Conservation (phyloP, 2,797 vertebrate genomes). For the Ambastaia sidthimunki region DNA sequence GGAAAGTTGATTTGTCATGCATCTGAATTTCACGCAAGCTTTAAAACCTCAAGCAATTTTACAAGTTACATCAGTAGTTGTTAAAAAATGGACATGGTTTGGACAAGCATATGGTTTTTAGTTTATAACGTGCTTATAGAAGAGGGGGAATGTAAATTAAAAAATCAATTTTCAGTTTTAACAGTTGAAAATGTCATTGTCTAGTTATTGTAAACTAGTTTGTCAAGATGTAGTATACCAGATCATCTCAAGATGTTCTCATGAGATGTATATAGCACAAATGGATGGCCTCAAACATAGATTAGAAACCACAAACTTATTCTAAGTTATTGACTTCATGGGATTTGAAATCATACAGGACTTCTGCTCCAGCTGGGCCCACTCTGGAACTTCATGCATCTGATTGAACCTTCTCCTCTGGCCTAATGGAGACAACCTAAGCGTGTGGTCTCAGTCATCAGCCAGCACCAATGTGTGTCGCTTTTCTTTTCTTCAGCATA, state of each 20-base stretch:
- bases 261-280: too few species aligned
- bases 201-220: too few species aligned
- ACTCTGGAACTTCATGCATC: neutral
- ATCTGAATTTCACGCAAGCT: slow-evolving; percentile 2
- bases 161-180: too few species aligned
- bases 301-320: neutral
- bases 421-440: slow-evolving; percentile 23
- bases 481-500: slow-evolving; percentile 41
- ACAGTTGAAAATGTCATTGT: too few species aligned
- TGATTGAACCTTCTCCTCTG: neutral
- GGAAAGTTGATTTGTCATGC: slow-evolving; percentile 22
- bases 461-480: slow-evolving; percentile 5
- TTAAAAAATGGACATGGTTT: slow-evolving; percentile 11
- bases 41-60: slow-evolving; percentile 13
- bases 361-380: neutral
- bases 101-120: slow-evolving; percentile 11
- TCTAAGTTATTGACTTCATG: neutral
- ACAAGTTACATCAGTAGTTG: slow-evolving; percentile 14
- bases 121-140: neutral
- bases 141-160: too few species aligned
- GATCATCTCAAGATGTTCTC: too few species aligned
- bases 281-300: neutral
- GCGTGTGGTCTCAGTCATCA: slow-evolving; percentile 35
- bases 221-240: too few species aligned
- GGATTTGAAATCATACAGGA: neutral